Percentiles rank a stretch among this genome's conserved stretches.
Conservation (phyloP, 1,140 invertebrate genomes). For the Hermatobates lingyangjiaoensis region DNA sequence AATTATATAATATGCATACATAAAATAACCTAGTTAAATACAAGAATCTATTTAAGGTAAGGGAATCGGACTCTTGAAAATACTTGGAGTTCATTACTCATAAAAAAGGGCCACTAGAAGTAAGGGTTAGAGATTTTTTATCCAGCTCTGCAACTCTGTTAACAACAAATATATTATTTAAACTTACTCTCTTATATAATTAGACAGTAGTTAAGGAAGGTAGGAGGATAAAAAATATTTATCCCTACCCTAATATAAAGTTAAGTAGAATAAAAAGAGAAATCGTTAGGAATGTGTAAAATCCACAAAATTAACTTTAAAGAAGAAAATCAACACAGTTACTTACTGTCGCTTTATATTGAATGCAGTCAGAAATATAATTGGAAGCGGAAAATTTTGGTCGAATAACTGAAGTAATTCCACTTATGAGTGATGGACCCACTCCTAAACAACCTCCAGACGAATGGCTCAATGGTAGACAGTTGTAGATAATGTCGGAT, state of each 20-base stretch:
- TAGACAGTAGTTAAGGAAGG: neutral
- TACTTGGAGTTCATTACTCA: no score
- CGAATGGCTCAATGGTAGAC: conserved; percentile 49
- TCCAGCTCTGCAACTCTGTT: neutral
- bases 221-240: neutral
- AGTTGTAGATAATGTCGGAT: conserved; percentile 34
- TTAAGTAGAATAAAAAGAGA: neutral
- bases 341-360: conserved; percentile 49
- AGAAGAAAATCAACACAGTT: neutral
- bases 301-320: neutral
- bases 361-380: conserved; percentile 55
- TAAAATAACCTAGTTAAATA: no score
- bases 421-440: conserved; percentile 38
- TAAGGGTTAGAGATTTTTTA: no score
- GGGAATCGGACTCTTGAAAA: no score
- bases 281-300: neutral
- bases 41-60: no score
- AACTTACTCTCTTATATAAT: neutral
- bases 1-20: no score
- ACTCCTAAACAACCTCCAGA: conserved; percentile 40
- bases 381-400: conserved; percentile 55
- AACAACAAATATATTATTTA: neutral
- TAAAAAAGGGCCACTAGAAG: no score
- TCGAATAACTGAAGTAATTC: conserved; percentile 40
- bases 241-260: neutral